Base-by-base conservation (phyloP, 92 coral and sea anemone species). In the Epizoanthus stellaris region DNA sequence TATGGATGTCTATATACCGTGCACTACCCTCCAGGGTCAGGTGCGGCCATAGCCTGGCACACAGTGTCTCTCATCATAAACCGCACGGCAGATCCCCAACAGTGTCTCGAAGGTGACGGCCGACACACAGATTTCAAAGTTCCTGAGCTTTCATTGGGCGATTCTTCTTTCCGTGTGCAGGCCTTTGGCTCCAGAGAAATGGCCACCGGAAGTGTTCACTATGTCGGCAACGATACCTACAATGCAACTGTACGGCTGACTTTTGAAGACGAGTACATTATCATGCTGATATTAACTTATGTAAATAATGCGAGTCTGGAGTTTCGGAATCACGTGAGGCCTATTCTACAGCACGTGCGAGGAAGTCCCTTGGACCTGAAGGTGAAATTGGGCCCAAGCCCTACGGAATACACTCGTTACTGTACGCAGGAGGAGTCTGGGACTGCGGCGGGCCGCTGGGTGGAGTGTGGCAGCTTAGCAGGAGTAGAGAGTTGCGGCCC, bases 391-490 rank as follows among this genome's bases (percentile, higher is more conserved):
- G 94, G 94, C 42, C 84, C 89, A 5, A 69, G 88, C 49, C 95
- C 89, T 45, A 88, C 89, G 47, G 89, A 79, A 75, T 89, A 94
- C 75, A 91, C 94, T 23, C 93, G 99, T 3, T 94, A 94, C 67
- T 96, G 99, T 76, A 89, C 93, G 23, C 91, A 93, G 77, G 90
- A 86, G 54, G 99, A 96, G 91, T 93, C 98, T 63, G 99, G 99
- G 67, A 94, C 91, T 52, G 93, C 93, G 64, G 89, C 89, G 23
- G 99, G 99, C 59, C 88, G 99, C 43, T 96, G 99, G 99, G 97
- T 96, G 34, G 96, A 94, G 80, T 96, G 99, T 70, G 99, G 98
- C 5, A 91, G 95, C 66, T 75, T 96, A 30, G 90, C 90, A 57
- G 99, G 95, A 7, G 88, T 96, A 40, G 99, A 96, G 91, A 85